These are phyloP conservation scores for Phasianus colchicus DNA, from an alignment of 2,113 vertebrate genomes.

Conservation along the genomic window DNA sequence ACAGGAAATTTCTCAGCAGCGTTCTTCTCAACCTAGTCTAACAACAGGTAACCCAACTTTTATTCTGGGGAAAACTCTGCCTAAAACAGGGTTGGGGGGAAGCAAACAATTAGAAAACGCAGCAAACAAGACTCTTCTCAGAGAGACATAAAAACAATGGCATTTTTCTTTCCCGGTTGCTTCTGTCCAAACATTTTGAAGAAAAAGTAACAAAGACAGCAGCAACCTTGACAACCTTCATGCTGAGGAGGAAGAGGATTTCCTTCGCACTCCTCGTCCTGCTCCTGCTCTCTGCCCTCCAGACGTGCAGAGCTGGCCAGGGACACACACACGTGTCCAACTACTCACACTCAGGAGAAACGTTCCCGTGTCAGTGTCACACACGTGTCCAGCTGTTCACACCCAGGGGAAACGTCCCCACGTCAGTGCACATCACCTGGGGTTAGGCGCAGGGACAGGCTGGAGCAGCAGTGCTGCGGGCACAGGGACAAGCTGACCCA, in stretches of 20 bases:
- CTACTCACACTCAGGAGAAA: too few species aligned
- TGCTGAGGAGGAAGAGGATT: background rate
- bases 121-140: background rate
- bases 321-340: background rate
- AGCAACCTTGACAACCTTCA: background rate
- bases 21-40: fast-evolving
- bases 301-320: fast-evolving
- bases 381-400: fast-evolving
- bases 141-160: background rate
- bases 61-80: background rate
- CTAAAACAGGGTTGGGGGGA: background rate
- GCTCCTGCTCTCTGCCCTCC: fast-evolving
- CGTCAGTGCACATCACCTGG: fast-evolving
- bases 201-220: fast-evolving
- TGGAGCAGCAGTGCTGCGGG: background rate
- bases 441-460: background rate
- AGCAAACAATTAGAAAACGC: background rate
- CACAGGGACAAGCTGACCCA: background rate
- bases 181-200: background rate
- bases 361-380: too few species aligned
- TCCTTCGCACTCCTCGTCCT: background rate
- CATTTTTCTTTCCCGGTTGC: background rate
- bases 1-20: background rate
- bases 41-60: background rate
- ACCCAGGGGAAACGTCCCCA: background rate